Percentiles rank a stretch among this genome's conserved stretches.
These are phyloP conservation scores for Oedothorax gibbosus DNA, from an alignment of 1,140 invertebrate species.

Conservation along the genomic window DNA sequence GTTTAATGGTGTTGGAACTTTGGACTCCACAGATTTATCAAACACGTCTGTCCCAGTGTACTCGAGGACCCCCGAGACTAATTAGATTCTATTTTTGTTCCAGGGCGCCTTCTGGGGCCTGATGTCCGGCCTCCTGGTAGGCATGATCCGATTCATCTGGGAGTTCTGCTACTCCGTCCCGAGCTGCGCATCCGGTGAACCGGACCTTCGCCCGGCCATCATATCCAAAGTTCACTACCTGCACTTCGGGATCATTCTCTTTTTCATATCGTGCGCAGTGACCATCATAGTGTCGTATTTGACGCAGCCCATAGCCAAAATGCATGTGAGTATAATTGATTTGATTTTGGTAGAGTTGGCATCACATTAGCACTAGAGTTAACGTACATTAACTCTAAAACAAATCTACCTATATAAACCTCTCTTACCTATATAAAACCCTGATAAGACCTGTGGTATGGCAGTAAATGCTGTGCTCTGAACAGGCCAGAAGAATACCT, in stretches of 20 bases:
- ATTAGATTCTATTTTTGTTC: background rate
- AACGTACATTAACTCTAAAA: no score
- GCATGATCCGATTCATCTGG: conserved; percentile 65
- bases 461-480: no score
- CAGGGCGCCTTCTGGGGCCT: conserved; percentile 70
- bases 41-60: no score
- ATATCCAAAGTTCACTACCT: conserved; percentile 64
- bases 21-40: no score
- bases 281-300: conserved; percentile 68
- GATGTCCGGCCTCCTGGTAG: conserved; percentile 66
- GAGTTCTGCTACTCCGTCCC: conserved; percentile 63
- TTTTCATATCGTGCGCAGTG: conserved; percentile 68
- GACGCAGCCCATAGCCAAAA: conserved; percentile 68
- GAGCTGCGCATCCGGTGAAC: conserved; percentile 64
- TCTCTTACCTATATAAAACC: no score
- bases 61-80: no score
- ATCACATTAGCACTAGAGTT: no score
- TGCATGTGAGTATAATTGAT: conserved; percentile 65
- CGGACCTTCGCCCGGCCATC: conserved; percentile 62
- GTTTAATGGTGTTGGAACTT: no score
- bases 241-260: conserved; percentile 66
- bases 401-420: no score
- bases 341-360: no score
- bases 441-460: no score
- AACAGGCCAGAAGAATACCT: no score